A percentile compares a stretch with the other conserved stretches of the same genome.
Conservation (phyloP, 2,113 vertebrate genomes). For the Lasiurus cinereus region DNA sequence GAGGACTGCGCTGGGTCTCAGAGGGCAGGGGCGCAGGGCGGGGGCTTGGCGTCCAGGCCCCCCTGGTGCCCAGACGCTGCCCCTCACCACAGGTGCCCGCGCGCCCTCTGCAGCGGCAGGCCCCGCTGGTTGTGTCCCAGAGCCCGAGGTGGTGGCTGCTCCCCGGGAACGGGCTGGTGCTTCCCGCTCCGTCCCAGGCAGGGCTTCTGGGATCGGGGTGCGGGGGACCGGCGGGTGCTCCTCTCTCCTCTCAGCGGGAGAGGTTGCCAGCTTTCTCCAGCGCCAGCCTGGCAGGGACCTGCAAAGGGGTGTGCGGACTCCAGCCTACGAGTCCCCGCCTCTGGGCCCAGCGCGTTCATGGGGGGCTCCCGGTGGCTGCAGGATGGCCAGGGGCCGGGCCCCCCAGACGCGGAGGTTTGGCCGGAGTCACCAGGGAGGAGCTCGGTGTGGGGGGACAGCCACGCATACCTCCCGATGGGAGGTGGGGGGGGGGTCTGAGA, state of each 20-base stretch:
- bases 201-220: fast-evolving
- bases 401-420: fast-evolving
- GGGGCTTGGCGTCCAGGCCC: background rate
- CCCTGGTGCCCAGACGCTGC: fast-evolving
- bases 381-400: fast-evolving
- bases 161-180: background rate
- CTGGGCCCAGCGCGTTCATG: background rate
- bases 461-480: background rate
- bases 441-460: background rate
- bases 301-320: fast-evolving
- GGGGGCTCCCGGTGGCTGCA: background rate
- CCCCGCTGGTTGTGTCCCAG: fast-evolving
- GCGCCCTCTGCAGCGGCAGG: fast-evolving
- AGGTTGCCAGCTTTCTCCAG: fast-evolving
- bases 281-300: background rate
- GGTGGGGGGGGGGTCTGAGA: background rate
- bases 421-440: fast-evolving
- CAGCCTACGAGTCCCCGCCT: fast-evolving
- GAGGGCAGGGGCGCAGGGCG: background rate
- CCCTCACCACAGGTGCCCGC: background rate
- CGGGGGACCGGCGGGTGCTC: fast-evolving
- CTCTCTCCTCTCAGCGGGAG: no score
- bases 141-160: background rate
- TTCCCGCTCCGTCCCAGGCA: background rate
- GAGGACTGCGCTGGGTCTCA: background rate